Percentiles rank a stretch among this genome's conserved stretches.
Conservation (phyloP, 2,797 vertebrate genomes). For the Mormyrus hasselquistii region DNA sequence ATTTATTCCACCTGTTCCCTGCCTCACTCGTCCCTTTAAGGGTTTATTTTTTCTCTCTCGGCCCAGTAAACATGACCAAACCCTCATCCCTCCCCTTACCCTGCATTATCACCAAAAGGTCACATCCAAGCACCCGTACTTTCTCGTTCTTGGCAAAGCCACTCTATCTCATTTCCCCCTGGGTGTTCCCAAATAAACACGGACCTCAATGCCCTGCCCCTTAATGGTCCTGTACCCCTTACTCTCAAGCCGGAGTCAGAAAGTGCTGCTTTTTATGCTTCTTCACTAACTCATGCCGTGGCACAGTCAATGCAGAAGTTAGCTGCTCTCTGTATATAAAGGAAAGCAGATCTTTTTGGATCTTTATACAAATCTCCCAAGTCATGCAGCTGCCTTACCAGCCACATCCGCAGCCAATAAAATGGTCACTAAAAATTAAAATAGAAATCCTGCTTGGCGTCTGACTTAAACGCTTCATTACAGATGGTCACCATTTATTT, state of each 20-base stretch:
- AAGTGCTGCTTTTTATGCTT: neutral
- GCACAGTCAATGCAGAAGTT: neutral
- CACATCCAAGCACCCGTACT: neutral
- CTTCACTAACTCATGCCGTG: neutral
- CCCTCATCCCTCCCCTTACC: neutral
- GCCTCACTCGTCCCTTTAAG: neutral
- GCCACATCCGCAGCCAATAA: neutral
- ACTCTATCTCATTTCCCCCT: neutral
- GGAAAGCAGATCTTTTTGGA: neutral
- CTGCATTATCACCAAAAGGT: neutral
- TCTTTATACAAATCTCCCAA: neutral
- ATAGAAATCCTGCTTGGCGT: neutral
- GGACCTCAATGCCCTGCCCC: neutral
- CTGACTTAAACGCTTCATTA: neutral
- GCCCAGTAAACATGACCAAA: neutral
- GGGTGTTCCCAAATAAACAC: neutral
- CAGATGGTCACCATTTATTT: neutral
- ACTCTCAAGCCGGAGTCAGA: neutral
- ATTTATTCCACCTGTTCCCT: conserved; percentile 1
- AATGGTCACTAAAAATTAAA: neutral
- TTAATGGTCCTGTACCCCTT: neutral
- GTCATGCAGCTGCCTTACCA: neutral
- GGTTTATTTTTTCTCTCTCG: neutral
- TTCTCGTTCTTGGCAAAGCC: neutral
- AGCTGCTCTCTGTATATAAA: neutral